These are phyloP conservation scores for Muricea muricata DNA, from an alignment of 92 coral and sea anemone species.

Conservation along the genomic window DNA sequence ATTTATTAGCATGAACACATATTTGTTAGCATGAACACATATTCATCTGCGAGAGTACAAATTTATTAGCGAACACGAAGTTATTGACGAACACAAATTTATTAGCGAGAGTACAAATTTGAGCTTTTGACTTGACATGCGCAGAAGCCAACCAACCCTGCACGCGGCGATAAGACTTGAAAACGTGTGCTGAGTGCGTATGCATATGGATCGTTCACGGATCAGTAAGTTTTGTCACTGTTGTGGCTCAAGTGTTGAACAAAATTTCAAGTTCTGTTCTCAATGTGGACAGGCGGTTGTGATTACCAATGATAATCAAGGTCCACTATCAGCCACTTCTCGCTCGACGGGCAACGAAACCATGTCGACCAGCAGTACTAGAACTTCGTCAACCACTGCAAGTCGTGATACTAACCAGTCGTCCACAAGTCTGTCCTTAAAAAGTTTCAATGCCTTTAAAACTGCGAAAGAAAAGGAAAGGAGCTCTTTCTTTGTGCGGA, in stretches of 20 bases:
- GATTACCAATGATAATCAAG: not conserved
- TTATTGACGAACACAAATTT: not conserved
- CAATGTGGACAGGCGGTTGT: conserved; percentile 19
- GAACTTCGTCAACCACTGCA: too few species aligned
- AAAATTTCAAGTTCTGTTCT: conserved; percentile 27
- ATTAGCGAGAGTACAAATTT: too few species aligned
- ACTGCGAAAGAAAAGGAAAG: conserved; percentile 41
- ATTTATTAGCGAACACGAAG: not conserved
- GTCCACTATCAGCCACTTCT: not conserved
- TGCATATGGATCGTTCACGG: too few species aligned
- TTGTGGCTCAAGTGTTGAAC: conserved; percentile 37
- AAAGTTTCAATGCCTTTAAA: conserved; percentile 30
- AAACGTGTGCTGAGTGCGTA: too few species aligned
- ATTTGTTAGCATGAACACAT: not conserved
- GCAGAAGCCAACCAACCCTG: too few species aligned
- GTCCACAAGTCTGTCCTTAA: not conserved
- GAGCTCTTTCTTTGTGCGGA: conserved; percentile 23
- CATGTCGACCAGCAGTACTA: not conserved
- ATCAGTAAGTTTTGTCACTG: conserved; percentile 15
- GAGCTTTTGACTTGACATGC: too few species aligned
- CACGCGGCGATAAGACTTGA: too few species aligned
- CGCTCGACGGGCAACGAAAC: conserved; percentile 2
- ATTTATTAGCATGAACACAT: conserved; percentile 2
- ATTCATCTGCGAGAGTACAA: not conserved
- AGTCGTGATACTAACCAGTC: too few species aligned